Percentiles rank a stretch among this genome's conserved stretches.
These are phyloP conservation scores for Aelia acuminata DNA, from an alignment of 2,888 invertebrate genomes.

Conservation along the genomic window DNA sequence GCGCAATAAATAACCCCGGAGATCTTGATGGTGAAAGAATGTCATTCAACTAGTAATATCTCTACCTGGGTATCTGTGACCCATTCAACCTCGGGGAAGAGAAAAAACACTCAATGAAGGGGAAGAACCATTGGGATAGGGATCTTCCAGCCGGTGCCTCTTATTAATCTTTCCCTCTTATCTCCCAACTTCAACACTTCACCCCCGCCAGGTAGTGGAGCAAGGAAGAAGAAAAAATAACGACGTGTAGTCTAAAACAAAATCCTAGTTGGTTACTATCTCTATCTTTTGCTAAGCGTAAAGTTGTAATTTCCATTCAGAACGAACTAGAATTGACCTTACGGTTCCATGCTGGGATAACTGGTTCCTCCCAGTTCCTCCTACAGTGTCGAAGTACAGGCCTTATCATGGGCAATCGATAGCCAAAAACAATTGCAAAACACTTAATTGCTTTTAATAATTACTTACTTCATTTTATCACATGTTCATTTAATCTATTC, in stretches of 20 bases:
- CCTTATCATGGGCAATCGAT: too few relatives aligned
- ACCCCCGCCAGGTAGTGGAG: slow-evolving; percentile 28
- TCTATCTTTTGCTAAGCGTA: background rate
- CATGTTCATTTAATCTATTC: too few relatives aligned
- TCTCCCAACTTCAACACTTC: slow-evolving; percentile 29
- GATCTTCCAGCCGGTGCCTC: slow-evolving; percentile 3
- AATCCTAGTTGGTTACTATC: background rate
- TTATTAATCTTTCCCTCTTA: slow-evolving; percentile 40
- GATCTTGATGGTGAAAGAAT: slow-evolving; percentile 60
- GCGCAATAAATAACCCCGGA: slow-evolving; percentile 51
- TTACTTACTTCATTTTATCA: too few relatives aligned
- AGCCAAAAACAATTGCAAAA: too few relatives aligned
- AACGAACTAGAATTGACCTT: background rate
- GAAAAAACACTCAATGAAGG: slow-evolving; percentile 55
- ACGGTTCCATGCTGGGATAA: background rate
- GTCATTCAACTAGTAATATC: slow-evolving; percentile 60
- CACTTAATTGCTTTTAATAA: too few relatives aligned
- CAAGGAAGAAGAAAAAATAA: background rate
- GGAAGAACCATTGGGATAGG: slow-evolving; percentile 16
- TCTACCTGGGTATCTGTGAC: slow-evolving; percentile 44
- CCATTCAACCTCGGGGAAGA: slow-evolving; percentile 32
- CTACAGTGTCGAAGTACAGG: too few relatives aligned
- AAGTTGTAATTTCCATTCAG: background rate
- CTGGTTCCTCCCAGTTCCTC: background rate
- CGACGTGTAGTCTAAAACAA: background rate